Evolutionary conservation across 2,113 vertebrate species (phyloP).

Genomic region (Genyomyrus donnyi): DNA sequence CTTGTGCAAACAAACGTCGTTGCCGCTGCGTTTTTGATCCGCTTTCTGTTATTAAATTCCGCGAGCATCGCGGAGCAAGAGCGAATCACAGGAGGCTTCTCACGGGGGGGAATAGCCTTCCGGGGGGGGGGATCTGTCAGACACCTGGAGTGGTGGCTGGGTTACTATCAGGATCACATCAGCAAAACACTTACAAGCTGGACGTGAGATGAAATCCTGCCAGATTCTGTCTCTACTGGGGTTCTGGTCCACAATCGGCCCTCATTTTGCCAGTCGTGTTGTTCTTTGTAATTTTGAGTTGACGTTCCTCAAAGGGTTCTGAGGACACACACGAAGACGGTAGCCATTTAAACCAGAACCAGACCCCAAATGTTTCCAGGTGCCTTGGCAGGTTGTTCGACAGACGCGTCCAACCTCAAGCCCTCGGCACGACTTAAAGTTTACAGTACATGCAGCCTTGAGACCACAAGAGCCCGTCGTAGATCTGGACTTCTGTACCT

Average conservation of each 20-base stretch:
- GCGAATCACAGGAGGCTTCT: not conserved
- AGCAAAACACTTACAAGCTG: not conserved
- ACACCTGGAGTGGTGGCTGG: not conserved
- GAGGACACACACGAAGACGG: not conserved
- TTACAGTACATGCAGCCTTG: not conserved
- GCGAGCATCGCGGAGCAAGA: not conserved
- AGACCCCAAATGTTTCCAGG: not conserved
- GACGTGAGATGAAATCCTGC: not conserved
- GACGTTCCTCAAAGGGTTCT: not conserved
- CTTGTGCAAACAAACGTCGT: not conserved
- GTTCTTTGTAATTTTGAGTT: not conserved
- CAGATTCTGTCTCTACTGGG: not conserved
- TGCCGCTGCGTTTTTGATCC: not conserved
- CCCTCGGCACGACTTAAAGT: not conserved
- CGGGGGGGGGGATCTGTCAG: not conserved
- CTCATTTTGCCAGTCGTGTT: not conserved
- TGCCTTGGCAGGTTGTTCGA: not conserved
- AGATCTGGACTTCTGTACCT: not conserved
- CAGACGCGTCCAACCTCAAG: not conserved
- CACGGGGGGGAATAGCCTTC: not conserved
- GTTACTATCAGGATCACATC: not conserved
- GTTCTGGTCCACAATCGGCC: not conserved
- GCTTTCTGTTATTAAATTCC: not conserved
- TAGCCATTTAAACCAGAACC: not conserved
- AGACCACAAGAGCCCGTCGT: not conserved